A percentile compares a stretch with the other conserved stretches of the same genome.
Conservation (phyloP, 2,113 vertebrate species). For the Dasyurus viverrinus region DNA sequence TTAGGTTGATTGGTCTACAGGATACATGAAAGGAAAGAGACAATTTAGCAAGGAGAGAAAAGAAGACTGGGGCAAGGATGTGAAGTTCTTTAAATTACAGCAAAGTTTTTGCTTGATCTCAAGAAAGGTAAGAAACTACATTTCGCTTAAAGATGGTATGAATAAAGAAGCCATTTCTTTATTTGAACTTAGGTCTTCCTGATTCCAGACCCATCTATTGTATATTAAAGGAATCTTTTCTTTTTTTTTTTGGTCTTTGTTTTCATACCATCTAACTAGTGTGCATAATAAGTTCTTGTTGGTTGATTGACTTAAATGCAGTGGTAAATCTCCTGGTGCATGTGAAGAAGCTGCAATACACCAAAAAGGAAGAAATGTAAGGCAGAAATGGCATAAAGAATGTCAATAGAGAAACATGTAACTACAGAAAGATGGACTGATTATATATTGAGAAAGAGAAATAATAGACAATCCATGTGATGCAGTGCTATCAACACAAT, state of each 20-base stretch:
- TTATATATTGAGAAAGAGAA: not conserved
- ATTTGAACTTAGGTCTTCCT: not conserved
- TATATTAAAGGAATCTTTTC: too few relatives aligned
- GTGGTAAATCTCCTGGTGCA: not conserved
- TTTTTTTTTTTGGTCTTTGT: constrained; percentile 32
- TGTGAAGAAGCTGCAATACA: not conserved
- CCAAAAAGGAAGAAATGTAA: not conserved
- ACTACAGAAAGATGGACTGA: not conserved
- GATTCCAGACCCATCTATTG: not conserved
- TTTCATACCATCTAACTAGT: constrained; percentile 1
- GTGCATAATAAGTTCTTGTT: not conserved
- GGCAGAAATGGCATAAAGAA: not conserved
- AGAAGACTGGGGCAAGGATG: not conserved
- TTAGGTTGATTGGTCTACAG: not conserved
- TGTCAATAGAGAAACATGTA: not conserved
- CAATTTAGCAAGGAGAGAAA: not conserved
- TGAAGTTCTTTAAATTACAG: not conserved
- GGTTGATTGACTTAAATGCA: not conserved
- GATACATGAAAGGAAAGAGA: not conserved
- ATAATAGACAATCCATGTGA: not conserved
- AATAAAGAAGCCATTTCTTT: not conserved
- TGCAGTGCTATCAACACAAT: not conserved
- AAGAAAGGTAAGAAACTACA: not conserved
- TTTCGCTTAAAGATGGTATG: not conserved
- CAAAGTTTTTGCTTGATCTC: not conserved